A percentile compares a stretch with the other conserved stretches of the same genome.
phyloP scores from a whole-genome alignment of 2,797 vertebrate species.

The Microctenopoma stevenorrisi region DNA sequence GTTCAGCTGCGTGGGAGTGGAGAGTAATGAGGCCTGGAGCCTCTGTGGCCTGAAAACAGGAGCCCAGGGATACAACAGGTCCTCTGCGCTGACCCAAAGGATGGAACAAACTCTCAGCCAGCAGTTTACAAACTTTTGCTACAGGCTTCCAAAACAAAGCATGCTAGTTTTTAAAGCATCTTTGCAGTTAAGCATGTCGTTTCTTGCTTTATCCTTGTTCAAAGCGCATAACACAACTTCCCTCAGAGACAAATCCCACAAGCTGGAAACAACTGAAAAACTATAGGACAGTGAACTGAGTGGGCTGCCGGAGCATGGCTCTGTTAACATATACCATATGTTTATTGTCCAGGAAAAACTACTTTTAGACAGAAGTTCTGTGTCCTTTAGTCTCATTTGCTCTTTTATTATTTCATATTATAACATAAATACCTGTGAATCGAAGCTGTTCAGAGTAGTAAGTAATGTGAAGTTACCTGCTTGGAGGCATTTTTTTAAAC shows the following conservation, averaged over 20 bases:
- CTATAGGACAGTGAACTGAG: conserved; percentile 5
- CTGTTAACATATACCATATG: conserved; percentile 6
- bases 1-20: conserved; percentile 76
- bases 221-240: conserved; percentile 5
- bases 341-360: conserved; percentile 21
- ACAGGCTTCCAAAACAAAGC: conserved; percentile 16
- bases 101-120: conserved; percentile 42
- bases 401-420: neutral
- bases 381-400: neutral
- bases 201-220: neutral
- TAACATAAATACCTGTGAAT: neutral
- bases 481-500: neutral
- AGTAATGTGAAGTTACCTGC: too few species aligned
- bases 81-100: conserved; percentile 60
- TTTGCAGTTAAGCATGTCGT: conserved; percentile 19
- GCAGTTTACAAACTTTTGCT: conserved; percentile 33
- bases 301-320: conserved; percentile 6
- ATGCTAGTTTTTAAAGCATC: conserved; percentile 3
- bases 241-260: conserved; percentile 30
- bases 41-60: conserved; percentile 55
- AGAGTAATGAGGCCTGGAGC: conserved; percentile 64
- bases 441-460: neutral
- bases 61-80: conserved; percentile 61
- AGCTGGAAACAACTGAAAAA: conserved; percentile 4
- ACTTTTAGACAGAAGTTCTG: neutral